Percentiles rank a stretch among this genome's conserved stretches.
phyloP scores from a whole-genome alignment of 2,113 vertebrate genomes.

The Oreotrochilus melanogaster region DNA sequence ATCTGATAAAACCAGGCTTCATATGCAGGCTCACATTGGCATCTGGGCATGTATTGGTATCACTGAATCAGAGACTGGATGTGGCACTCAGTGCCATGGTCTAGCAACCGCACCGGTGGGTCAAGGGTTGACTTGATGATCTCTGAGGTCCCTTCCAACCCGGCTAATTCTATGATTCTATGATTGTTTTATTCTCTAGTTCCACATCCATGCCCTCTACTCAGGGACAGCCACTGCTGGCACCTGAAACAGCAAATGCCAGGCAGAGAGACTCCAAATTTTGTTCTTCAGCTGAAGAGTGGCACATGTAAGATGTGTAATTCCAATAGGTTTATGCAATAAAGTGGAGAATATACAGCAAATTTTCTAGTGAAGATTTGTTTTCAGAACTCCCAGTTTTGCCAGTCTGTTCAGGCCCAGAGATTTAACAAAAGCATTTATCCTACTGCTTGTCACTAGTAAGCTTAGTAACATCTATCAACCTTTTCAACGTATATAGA shows the following conservation, averaged over 20 bases:
- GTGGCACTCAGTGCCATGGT: too few species aligned
- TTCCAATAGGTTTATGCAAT: neutral
- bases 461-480: neutral
- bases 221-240: neutral
- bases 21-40: neutral
- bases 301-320: neutral
- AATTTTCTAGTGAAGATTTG: neutral
- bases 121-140: too few species aligned
- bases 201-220: rapidly evolving
- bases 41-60: neutral
- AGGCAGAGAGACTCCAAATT: neutral
- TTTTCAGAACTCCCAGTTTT: neutral
- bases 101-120: too few species aligned
- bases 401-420: neutral
- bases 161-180: too few species aligned
- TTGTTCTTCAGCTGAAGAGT: neutral
- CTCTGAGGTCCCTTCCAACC: too few species aligned
- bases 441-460: neutral
- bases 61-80: neutral
- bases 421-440: neutral
- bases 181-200: neutral
- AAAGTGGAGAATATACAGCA: neutral
- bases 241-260: neutral
- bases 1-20: neutral
- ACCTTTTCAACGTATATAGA: neutral